Conservation (phyloP, 2,888 invertebrate species). For the Falcaria lacertinaria region DNA sequence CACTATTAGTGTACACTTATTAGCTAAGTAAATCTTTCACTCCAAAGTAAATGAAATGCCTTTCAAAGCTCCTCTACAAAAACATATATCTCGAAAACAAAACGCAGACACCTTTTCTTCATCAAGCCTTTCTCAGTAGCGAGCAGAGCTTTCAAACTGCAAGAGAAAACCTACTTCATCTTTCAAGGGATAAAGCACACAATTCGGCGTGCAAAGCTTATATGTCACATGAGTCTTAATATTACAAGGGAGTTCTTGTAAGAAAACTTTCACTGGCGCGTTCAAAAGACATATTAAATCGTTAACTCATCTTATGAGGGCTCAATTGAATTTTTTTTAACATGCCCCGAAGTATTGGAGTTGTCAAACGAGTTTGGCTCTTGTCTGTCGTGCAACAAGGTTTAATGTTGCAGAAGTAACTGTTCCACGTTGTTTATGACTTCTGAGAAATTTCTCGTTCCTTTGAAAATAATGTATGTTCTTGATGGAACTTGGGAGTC, state of each 20-base stretch:
- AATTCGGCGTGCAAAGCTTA: conserved; percentile 16
- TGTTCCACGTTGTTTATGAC: no score
- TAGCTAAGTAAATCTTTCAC: no score
- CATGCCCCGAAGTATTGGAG: neutral
- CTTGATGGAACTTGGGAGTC: no score
- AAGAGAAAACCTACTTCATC: conserved; percentile 11
- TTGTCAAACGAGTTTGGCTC: neutral
- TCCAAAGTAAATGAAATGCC: neutral
- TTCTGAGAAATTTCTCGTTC: no score
- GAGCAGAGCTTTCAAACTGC: conserved; percentile 29
- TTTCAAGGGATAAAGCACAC: conserved; percentile 16
- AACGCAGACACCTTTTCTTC: conserved; percentile 26
- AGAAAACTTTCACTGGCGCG: conserved; percentile 6
- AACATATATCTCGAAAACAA: neutral
- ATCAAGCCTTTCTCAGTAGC: conserved; percentile 41
- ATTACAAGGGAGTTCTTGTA: conserved; percentile 22
- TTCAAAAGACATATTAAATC: conserved; percentile 1
- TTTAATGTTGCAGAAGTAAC: neutral
- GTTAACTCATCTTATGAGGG: neutral
- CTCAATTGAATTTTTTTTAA: neutral
- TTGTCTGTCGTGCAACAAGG: neutral
- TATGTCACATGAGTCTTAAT: conserved; percentile 32
- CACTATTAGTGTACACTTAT: no score
- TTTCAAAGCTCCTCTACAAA: neutral
- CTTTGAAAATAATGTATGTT: no score